These are phyloP conservation scores for Enteromius afrohamiltoni DNA, from an alignment of 2,797 vertebrate species.

Conservation along the genomic window DNA sequence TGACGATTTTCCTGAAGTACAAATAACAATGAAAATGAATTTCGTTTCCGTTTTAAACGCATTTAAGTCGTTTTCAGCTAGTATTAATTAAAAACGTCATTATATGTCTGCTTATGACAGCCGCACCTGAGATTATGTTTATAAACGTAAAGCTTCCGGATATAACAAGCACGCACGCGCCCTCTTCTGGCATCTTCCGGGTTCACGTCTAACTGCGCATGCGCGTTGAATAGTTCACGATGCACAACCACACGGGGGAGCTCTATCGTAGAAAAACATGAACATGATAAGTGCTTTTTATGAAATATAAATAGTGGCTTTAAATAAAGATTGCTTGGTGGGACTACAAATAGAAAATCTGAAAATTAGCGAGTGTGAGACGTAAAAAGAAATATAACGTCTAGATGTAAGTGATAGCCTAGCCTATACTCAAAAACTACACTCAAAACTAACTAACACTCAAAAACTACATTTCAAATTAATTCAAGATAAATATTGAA, in stretches of 20 bases:
- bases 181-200: background rate
- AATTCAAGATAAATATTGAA: background rate
- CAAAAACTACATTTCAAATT: background rate
- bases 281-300: background rate
- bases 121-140: background rate
- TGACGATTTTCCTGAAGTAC: background rate
- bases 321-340: background rate
- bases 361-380: no score
- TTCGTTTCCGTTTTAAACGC: background rate
- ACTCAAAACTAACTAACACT: no score
- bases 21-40: background rate
- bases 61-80: background rate
- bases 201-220: background rate
- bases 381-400: background rate
- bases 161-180: background rate
- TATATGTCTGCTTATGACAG: no score
- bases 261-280: background rate
- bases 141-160: slow-evolving; percentile 22
- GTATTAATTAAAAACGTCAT: background rate
- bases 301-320: background rate
- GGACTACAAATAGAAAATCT: background rate
- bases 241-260: background rate
- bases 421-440: background rate
- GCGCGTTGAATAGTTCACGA: background rate
- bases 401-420: background rate